Evolutionary conservation across 2,888 invertebrate genomes (phyloP).

Genomic region (Litoditis marina): DNA sequence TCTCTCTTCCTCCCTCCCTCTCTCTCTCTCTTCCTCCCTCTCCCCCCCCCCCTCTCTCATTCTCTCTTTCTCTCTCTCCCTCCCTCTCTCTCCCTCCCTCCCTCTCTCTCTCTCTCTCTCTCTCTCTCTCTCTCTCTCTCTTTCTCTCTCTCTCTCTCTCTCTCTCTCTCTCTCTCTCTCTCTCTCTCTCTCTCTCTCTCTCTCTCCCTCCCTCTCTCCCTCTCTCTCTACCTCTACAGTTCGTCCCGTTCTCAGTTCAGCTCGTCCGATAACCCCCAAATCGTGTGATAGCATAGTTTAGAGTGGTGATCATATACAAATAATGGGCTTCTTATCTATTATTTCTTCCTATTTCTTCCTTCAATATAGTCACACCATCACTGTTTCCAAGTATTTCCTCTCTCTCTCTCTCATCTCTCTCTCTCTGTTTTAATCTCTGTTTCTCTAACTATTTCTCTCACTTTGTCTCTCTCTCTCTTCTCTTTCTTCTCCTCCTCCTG

Average conservation of each 20-base stretch:
- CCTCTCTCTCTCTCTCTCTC: neutral
- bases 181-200: neutral
- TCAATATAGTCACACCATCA: too few relatives aligned
- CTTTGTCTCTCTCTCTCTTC: constrained; percentile 1
- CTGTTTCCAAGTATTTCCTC: constrained; percentile 4
- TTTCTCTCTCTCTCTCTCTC: neutral
- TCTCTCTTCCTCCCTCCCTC: too few relatives aligned
- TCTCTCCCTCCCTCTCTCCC: neutral
- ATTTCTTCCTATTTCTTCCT: too few relatives aligned
- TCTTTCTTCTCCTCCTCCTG: constrained; percentile 14
- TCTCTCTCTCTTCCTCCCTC: neutral
- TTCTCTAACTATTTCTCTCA: constrained; percentile 5
- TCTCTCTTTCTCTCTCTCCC: neutral
- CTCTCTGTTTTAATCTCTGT: too few relatives aligned
- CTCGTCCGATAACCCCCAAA: constrained; percentile 3
- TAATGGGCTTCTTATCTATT: too few relatives aligned
- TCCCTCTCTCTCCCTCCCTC: neutral
- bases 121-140: neutral
- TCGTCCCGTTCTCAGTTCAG: constrained; percentile 13
- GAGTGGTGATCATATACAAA: too few relatives aligned
- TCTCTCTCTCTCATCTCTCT: constrained; percentile 3
- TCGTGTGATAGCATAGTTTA: constrained; percentile 17
- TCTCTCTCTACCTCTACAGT: neutral
- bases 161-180: neutral
- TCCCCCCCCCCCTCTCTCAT: neutral